Evolutionary conservation across 2,113 vertebrate genomes (phyloP).

Genomic region (Saguinus midas): DNA sequence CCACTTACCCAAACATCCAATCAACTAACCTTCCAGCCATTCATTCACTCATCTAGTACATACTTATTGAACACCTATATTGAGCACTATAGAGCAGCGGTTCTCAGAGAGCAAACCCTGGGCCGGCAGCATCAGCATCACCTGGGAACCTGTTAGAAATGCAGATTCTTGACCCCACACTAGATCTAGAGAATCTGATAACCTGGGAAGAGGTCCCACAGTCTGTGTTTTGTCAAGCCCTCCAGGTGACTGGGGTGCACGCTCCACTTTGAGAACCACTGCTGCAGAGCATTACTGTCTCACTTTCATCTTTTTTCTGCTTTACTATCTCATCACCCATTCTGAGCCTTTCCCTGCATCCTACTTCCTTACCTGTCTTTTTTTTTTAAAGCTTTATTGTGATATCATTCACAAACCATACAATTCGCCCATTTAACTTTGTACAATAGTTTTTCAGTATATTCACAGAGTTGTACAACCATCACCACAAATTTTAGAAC

Average conservation of each 20-base stretch:
- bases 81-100: no score
- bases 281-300: neutral
- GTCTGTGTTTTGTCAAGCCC: neutral
- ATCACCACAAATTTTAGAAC: neutral
- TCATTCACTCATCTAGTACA: neutral
- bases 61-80: neutral
- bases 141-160: neutral
- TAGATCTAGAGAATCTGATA: neutral
- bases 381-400: neutral
- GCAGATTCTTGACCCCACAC: neutral
- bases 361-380: neutral
- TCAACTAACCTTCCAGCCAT: neutral
- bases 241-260: neutral
- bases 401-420: neutral
- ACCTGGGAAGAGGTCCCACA: no score
- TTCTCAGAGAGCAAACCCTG: neutral
- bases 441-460: neutral
- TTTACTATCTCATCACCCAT: neutral
- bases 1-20: neutral
- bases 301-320: neutral
- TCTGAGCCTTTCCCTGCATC: neutral
- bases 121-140: neutral
- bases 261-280: neutral
- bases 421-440: neutral
- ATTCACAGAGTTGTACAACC: neutral